Base-by-base conservation (phyloP, 2,888 invertebrate genomes). In the Hermodice carunculata region DNA sequence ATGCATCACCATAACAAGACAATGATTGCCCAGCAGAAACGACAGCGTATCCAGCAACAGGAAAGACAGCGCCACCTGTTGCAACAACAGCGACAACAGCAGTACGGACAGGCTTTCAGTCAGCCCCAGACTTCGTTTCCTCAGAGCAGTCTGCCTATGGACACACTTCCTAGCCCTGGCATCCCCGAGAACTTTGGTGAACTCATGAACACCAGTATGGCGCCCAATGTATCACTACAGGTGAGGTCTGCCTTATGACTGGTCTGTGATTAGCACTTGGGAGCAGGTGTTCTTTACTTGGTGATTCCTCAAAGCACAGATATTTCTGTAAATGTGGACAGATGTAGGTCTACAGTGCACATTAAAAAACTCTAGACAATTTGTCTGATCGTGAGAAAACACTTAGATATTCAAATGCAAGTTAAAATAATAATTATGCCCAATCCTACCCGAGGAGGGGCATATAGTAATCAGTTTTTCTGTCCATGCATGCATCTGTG, bases 181-280 rank as follows among this genome's bases (percentile, higher is more conserved):
- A 56, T 79, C 73, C 80, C 80, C 19, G 86, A 85, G 65, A 94
- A 93, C 80, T 93, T 96, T 78, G 93, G 92, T 82, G 94, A 92
- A 69, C 89, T 96, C 76, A 89, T 95, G 79, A 93, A 93, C 83
- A 92, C 92, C 78, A 92, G 92, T 52, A 94, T 94, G 70, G 94
- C 95, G 4, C 94, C 94, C 57, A 96, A 96, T 86, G 96, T 96
- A 59, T 91, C 95, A 67, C 89, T 96, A 72, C 92, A 93, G 85
- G 88, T 89, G 17, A 76, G 57, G 19, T 5, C 22, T 32, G 24
- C 4, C 14, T 8, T 34, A 11, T 17, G 28, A 22, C 11, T 34
- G 24, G 4, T 31, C n/a, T n/a, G n/a, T n/a, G n/a, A n/a, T n/a
- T n/a, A n/a, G n/a, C n/a, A n/a, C n/a, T n/a, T n/a, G n/a, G n/a